phyloP scores from a whole-genome alignment of 2,113 vertebrate genomes.

The Synodontis membranacea region DNA sequence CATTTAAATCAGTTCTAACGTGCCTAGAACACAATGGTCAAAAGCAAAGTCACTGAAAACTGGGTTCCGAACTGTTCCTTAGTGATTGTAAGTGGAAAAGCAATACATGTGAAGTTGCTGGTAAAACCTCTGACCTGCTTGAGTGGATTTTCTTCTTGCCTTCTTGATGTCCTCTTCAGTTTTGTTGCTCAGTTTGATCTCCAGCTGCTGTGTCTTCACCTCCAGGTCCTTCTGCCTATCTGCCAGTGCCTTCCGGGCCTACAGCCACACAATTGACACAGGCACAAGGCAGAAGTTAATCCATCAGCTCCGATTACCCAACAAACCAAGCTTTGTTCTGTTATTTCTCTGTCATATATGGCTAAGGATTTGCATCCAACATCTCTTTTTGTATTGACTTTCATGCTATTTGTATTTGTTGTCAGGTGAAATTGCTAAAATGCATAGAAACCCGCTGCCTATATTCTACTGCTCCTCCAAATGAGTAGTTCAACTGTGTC shows the following conservation, averaged over 20 bases:
- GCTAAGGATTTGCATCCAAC: neutral
- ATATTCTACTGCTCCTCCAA: neutral
- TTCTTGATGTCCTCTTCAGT: slow-evolving; percentile 99
- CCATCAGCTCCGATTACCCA: neutral
- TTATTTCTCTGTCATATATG: neutral
- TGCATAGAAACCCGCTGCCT: neutral
- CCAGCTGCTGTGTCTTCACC: slow-evolving; percentile 95
- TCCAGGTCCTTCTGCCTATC: slow-evolving; percentile 97
- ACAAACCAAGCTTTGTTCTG: neutral
- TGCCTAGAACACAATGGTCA: no score
- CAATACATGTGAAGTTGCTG: neutral
- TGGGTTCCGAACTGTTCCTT: neutral
- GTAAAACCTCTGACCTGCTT: slow-evolving; percentile 83
- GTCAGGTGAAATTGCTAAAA: neutral
- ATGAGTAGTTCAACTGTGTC: neutral
- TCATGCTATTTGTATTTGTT: neutral
- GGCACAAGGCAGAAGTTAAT: neutral
- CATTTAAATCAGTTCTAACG: neutral
- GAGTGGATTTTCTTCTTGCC: slow-evolving; percentile 93
- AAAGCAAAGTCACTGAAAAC: neutral
- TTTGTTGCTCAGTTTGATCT: slow-evolving; percentile 97
- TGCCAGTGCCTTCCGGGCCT: slow-evolving; percentile 92
- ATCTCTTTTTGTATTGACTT: neutral
- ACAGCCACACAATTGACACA: slow-evolving; percentile 2
- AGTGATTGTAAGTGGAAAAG: neutral